Base-by-base conservation (phyloP, 2,797 vertebrate genomes). In the Enteromius argenteus region DNA sequence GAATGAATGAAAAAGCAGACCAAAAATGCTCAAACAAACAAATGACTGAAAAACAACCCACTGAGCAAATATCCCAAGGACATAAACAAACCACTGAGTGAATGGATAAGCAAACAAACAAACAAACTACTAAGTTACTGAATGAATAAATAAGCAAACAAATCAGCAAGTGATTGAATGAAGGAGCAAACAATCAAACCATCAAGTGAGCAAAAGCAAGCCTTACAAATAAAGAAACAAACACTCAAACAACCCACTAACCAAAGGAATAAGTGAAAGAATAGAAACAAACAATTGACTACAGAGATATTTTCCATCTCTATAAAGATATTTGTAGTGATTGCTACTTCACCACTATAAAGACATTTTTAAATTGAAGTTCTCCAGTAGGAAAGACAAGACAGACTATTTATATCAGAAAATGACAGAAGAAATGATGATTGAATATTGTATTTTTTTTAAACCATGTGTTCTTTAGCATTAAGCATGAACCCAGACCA, bases 401-500 rank as follows among this genome's bases (percentile, higher is more conserved):
- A 37, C 17, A 14, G 8, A 76, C 35, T 76, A 23, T 30, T 64
- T 17, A 64, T 3, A 32, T 5, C 58, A 35, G 10, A 13, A 73
- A 32, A 75, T 9, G 11, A 27, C 1, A 7, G n/a, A 60, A 30
- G 10, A 68, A 23, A 39, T 44, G 14, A 27, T 23, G 7, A 60
- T 2, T 13, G 39, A 64, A 35, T 17, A 35, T 7, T 27, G 58
- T 32, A 32, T 51, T 23, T 69, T 27, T 27, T 72, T 49, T 3
- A 49, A 23, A 37, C 23, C 67, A 83, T 30, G 62, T 71, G 46
- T 83, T 13, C 13, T 78, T 79, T n/a, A 56, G 67, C 75, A 84
- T 75, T 51, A 13, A 75, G 49, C 76, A 37, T 68, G 23, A 79
- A 71, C 5, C 5, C 68, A 49, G 39, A 51, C 69, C 71, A 32